Evolutionary conservation across 2,888 invertebrate species (phyloP).

Genomic region (Balanococcus diminutus): DNA sequence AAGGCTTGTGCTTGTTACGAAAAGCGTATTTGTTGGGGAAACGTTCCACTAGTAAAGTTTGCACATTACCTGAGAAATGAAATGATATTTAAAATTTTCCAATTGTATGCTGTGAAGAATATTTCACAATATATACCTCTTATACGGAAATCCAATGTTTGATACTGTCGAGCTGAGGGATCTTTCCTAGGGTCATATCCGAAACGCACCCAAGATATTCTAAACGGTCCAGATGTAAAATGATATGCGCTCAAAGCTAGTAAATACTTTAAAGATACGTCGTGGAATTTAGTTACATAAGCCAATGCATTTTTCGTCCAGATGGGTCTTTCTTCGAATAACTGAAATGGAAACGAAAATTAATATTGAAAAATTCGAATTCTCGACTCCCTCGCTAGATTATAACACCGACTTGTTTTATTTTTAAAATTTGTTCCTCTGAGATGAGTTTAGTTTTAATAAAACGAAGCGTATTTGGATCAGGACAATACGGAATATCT

Average conservation of each 20-base stretch:
- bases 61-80: not conserved
- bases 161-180: conserved; percentile 79
- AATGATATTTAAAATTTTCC: not conserved
- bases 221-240: conserved; percentile 90
- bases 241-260: conserved; percentile 86
- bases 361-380: not conserved
- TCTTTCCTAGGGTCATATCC: conserved; percentile 92
- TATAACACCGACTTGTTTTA: conserved; percentile 15
- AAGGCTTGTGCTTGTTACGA: not conserved
- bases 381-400: not conserved
- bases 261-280: conserved; percentile 73
- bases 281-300: conserved; percentile 69
- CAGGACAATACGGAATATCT: conserved; percentile 18
- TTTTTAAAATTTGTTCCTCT: conserved; percentile 42
- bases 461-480: conserved; percentile 26
- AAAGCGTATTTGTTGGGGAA: not conserved
- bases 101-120: not conserved
- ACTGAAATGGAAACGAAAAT: conserved; percentile 61
- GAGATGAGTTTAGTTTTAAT: conserved; percentile 14
- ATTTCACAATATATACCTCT: not conserved
- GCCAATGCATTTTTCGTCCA: conserved; percentile 84
- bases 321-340: conserved; percentile 85
- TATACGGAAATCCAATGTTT: conserved; percentile 81
- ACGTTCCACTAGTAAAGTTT: not conserved
- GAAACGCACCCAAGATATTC: conserved; percentile 84